Evolutionary conservation across 37 sponge, comb jelly and placozoan genomes (phyloP).

Genomic region (Hormiphora californensis): DNA sequence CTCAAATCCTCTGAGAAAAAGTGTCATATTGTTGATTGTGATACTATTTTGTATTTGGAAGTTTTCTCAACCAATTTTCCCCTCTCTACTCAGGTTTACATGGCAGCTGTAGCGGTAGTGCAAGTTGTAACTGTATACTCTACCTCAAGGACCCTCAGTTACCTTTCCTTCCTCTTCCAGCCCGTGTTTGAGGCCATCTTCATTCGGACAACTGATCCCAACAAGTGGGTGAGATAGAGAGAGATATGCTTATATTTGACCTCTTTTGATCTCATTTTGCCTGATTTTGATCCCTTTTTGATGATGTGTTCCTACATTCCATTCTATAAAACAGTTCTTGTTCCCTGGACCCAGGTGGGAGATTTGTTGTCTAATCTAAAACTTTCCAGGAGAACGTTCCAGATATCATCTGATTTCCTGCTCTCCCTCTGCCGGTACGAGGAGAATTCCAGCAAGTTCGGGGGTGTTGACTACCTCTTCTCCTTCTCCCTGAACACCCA

Average conservation of each 20-base stretch:
- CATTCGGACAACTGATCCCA: constrained; percentile 38
- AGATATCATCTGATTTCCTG: constrained; percentile 34
- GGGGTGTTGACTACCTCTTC: constrained; percentile 52
- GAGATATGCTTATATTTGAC: no score
- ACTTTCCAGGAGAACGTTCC: constrained; percentile 33
- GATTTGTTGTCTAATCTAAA: no score
- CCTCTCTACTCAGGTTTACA: constrained; percentile 1
- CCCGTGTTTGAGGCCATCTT: constrained; percentile 52
- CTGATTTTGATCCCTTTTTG: no score
- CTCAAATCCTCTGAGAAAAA: no score
- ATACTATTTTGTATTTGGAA: not conserved
- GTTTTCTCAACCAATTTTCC: not conserved
- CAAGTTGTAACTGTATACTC: constrained; percentile 40
- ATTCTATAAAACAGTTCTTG: no score
- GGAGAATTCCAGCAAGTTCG: constrained; percentile 36
- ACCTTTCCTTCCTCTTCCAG: constrained; percentile 40
- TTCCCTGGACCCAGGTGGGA: no score
- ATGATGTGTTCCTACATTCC: no score
- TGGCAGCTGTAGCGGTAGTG: constrained; percentile 16
- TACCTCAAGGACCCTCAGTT: not conserved
- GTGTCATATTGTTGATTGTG: no score
- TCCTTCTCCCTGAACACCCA: constrained; percentile 55
- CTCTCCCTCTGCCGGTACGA: constrained; percentile 44
- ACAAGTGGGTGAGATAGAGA: not conserved
- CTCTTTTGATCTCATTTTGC: no score